Evolutionary conservation across 1,140 invertebrate genomes (phyloP).

Genomic region (Parasteatoda tepidariorum): DNA sequence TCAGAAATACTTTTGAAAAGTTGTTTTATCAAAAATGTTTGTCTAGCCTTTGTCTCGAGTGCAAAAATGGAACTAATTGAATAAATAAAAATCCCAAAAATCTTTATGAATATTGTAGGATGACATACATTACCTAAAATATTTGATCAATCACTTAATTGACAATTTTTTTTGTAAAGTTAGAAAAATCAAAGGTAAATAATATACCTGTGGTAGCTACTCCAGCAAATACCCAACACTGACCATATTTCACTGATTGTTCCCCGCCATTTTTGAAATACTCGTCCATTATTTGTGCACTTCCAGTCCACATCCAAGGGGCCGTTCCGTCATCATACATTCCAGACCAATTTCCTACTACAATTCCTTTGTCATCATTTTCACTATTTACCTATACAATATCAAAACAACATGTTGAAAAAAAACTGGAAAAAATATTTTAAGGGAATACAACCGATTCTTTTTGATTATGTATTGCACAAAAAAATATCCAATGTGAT

Average conservation of each 20-base stretch:
- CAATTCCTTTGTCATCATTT: slow-evolving; percentile 82
- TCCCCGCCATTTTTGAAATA: slow-evolving; percentile 81
- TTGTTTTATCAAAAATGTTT: no score
- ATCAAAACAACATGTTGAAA: neutral
- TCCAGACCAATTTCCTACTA: slow-evolving; percentile 88
- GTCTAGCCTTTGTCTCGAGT: no score
- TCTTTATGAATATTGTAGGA: no score
- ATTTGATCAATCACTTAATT: no score
- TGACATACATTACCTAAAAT: no score
- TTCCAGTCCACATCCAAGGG: slow-evolving; percentile 88
- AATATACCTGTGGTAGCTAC: slow-evolving; percentile 77
- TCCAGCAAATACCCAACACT: slow-evolving; percentile 95
- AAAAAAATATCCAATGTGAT: neutral
- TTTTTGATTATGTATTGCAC: neutral
- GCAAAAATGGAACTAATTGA: no score
- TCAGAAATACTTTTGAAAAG: no score
- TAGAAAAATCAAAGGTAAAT: neutral
- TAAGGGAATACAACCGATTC: neutral
- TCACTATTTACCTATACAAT: slow-evolving; percentile 78
- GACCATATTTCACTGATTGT: slow-evolving; percentile 87
- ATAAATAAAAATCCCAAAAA: no score
- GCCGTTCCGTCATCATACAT: slow-evolving; percentile 76
- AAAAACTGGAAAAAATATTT: neutral
- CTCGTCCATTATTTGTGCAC: slow-evolving; percentile 84
- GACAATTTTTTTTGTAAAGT: no score